phyloP scores from a whole-genome alignment of 1,140 invertebrate genomes.

The Bombus affinis region DNA sequence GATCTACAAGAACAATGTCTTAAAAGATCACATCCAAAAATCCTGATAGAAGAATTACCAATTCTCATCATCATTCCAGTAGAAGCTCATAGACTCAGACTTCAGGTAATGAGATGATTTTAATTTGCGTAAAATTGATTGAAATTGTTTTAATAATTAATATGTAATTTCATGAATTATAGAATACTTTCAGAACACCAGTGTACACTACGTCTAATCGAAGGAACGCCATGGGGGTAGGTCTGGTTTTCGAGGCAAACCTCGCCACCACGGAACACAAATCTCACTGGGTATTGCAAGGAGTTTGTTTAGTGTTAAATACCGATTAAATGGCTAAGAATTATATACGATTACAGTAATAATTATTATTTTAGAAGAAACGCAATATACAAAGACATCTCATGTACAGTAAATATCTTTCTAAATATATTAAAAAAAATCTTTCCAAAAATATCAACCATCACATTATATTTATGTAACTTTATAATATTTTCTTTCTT shows the following conservation, averaged over 20 bases:
- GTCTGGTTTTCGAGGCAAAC: conserved; percentile 94
- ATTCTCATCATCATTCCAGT: conserved; percentile 93
- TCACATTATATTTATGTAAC: not conserved
- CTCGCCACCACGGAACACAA: conserved; percentile 89
- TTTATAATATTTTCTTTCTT: not conserved
- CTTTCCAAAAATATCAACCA: not conserved
- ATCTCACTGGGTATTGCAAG: conserved; percentile 94
- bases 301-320: conserved; percentile 93
- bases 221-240: conserved; percentile 94
- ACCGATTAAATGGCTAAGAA: conserved; percentile 83
- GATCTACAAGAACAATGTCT: conserved; percentile 88
- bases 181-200: conserved; percentile 93
- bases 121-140: not conserved
- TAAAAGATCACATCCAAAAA: conserved; percentile 90
- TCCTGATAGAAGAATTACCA: conserved; percentile 93
- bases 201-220: conserved; percentile 94
- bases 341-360: not conserved
- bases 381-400: not conserved
- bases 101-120: conserved; percentile 85
- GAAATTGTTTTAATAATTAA: not conserved
- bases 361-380: not conserved
- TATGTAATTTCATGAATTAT: conserved; percentile 26
- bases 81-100: conserved; percentile 91
- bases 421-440: not conserved
- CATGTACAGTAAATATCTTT: not conserved